Conservation (phyloP, 2,797 vertebrate genomes). For the Xenops minutus region DNA sequence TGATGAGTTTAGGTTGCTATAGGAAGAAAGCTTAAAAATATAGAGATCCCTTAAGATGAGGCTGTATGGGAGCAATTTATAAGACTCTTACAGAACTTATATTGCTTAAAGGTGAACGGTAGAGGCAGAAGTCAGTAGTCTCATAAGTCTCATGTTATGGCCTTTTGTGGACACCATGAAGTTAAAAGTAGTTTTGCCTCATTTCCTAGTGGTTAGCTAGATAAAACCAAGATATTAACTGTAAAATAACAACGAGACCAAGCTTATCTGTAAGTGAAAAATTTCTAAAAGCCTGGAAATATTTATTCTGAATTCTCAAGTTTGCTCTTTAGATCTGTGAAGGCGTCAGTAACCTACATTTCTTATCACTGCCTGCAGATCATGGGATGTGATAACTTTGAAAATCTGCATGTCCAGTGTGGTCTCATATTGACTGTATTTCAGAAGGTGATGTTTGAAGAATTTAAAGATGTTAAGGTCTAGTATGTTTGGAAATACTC, state of each 20-base stretch:
- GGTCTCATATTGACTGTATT: neutral
- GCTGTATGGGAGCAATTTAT: neutral
- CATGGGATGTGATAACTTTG: neutral
- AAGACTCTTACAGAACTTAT: neutral
- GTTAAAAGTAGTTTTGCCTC: neutral
- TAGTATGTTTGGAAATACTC: neutral
- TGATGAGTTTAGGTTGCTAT: neutral
- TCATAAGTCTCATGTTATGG: neutral
- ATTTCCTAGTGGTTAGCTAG: neutral
- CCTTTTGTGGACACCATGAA: neutral
- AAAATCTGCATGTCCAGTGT: neutral
- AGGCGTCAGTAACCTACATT: neutral
- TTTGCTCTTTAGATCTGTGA: neutral
- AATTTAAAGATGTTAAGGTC: neutral
- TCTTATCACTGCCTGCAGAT: neutral
- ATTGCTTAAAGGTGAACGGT: neutral
- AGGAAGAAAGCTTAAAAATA: neutral
- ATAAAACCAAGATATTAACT: neutral
- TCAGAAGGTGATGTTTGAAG: neutral
- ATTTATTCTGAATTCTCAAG: neutral
- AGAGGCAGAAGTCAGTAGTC: neutral
- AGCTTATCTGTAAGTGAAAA: neutral
- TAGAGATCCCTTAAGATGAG: neutral
- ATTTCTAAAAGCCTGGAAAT: neutral
- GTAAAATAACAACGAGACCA: neutral